Evolutionary conservation across 2,888 invertebrate species (phyloP), one percentile per base, ranked within the genome.

Genomic region (Bhutanitis thaidina): DNA sequence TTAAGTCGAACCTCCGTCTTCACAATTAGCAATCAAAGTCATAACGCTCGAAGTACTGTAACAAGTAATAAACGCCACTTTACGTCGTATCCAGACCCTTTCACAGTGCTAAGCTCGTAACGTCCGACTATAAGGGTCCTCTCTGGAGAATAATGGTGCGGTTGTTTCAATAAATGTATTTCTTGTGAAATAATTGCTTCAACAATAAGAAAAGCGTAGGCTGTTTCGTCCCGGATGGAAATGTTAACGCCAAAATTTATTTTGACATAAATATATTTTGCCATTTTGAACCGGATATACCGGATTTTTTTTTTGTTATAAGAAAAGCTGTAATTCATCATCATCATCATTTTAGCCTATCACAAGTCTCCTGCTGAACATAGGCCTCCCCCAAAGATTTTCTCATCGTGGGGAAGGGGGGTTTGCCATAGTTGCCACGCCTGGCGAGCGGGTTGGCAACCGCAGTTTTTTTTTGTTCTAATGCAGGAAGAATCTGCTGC

Each of bases 81-180:
- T 27, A 44, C 20, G 50, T 50, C 50, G 44, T 29, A 45, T 20
- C 25, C 38, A 40, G 50, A 45, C 50, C 45, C 44, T 39, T 50
- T 35, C 29, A 15, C 32, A 20, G 39, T 38, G 44, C 36, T 35
- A 27, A 45, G 44, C 44, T 37, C 45, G 37, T 49, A 43, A 49
- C 48, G 41, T 41, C 41, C 36, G 48, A 49, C 36, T 29, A 36
- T 49, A 49, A 49, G 48, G 48, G 48, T 41, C 48, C 48, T 49
- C 15, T 36, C 30, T 12, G 36, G 30, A 25, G 15, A 47, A 50
- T 51, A 47, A 54, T 47, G 43, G 39, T 54, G 50, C 16, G 43
- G 43, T 50, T 50, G 50, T 51, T 54, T 36, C 48, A 49, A 49
- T 49, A 49, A 49, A 49, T 49, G 48, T 49, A 49, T 41, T 49